Evolutionary conservation across 2,113 vertebrate genomes (phyloP).

Genomic region (Pygoscelis antarcticus): DNA sequence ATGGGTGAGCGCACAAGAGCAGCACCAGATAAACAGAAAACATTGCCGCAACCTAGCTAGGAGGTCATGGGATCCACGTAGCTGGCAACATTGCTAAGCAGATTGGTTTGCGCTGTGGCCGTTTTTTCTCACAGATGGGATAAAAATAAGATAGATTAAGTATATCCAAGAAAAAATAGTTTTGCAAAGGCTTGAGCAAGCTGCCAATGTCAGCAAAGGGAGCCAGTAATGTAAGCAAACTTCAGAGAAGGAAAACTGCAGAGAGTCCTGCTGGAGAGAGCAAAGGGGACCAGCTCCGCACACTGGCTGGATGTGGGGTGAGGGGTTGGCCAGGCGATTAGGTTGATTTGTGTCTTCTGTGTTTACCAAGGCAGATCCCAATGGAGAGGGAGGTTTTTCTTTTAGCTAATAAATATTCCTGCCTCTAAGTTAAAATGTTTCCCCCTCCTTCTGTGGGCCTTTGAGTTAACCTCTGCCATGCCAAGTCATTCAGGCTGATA

Average conservation of each 20-base stretch:
- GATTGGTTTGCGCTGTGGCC: neutral
- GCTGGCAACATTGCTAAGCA: neutral
- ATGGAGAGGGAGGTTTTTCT: neutral
- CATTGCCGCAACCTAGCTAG: neutral
- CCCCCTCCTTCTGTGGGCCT: neutral
- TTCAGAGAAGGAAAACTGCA: conserved; percentile 15
- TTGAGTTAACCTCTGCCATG: neutral
- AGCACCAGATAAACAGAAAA: neutral
- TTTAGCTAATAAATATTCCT: neutral
- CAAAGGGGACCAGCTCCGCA: neutral
- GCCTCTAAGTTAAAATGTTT: neutral
- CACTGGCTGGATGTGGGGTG: neutral
- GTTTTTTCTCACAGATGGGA: conserved; percentile 36
- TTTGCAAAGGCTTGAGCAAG: conserved; percentile 33
- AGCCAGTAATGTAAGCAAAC: conserved; percentile 44
- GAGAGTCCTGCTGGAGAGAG: neutral
- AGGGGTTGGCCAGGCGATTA: accelerated
- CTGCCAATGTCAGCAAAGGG: conserved; percentile 56
- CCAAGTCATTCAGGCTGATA: neutral
- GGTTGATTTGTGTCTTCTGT: conserved; percentile 17
- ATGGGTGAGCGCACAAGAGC: conserved; percentile 8
- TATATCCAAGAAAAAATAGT: conserved; percentile 51
- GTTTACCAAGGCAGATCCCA: neutral
- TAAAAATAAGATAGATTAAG: conserved; percentile 65
- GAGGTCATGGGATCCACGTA: neutral